These are phyloP conservation scores for Pomatorhinus ruficollis DNA, from an alignment of 2,113 vertebrate species.

Conservation along the genomic window DNA sequence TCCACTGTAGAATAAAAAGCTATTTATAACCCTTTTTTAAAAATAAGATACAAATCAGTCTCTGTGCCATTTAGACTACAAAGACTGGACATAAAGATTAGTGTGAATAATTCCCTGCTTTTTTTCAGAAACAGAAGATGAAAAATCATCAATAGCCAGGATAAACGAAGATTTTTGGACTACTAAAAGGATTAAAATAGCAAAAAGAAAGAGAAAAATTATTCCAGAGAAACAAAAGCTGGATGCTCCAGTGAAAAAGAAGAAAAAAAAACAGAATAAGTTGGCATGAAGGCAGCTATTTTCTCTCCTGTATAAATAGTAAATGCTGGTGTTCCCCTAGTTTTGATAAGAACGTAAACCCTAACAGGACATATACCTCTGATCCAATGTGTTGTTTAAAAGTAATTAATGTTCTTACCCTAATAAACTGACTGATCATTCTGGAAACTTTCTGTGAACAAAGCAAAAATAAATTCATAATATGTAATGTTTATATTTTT, in stretches of 20 bases:
- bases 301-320: not conserved
- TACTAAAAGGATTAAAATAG: not conserved
- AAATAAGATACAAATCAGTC: not conserved
- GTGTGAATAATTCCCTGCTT: not conserved
- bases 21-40: not conserved
- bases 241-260: slow-evolving; percentile 10
- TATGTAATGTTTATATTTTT: not conserved
- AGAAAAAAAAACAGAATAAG: slow-evolving; percentile 53
- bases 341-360: not conserved
- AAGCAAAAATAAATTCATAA: not conserved
- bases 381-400: not conserved
- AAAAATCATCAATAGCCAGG: not conserved
- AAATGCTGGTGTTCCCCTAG: not conserved
- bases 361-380: not conserved
- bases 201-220: not conserved
- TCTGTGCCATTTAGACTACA: not conserved
- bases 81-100: not conserved
- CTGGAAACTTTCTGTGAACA: not conserved
- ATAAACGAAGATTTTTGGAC: not conserved
- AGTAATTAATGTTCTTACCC: not conserved
- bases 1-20: not conserved
- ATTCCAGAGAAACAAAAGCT: slow-evolving; percentile 33
- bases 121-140: slow-evolving; percentile 63
- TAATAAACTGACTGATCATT: not conserved
- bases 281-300: not conserved